These are phyloP conservation scores for Pasiphila rectangulata DNA, from an alignment of 2,888 invertebrate species.

Conservation along the genomic window DNA sequence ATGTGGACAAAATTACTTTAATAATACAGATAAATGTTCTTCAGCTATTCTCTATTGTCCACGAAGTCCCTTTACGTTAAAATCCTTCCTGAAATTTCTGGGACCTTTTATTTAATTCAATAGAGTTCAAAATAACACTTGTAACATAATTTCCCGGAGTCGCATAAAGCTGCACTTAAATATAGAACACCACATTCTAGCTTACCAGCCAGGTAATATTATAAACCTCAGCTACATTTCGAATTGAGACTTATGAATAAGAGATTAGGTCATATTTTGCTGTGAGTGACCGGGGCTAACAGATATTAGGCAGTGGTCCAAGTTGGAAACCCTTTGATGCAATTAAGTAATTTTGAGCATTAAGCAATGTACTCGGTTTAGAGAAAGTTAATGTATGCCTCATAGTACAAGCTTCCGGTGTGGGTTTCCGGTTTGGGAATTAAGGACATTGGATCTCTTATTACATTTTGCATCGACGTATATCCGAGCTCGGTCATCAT, in stretches of 20 bases:
- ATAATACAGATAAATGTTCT: too few species aligned
- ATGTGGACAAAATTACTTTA: too few species aligned
- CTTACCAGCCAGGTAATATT: not conserved
- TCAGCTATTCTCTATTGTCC: not conserved
- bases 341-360: not conserved
- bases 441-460: too few species aligned
- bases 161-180: conserved; percentile 1
- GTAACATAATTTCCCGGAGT: not conserved
- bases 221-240: conserved; percentile 22
- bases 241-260: conserved; percentile 41
- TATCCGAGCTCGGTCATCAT: too few species aligned
- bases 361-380: too few species aligned
- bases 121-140: not conserved
- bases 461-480: too few species aligned
- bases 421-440: too few species aligned
- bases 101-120: not conserved
- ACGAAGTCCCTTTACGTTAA: not conserved
- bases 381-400: too few species aligned
- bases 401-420: too few species aligned
- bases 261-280: conserved; percentile 39
- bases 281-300: conserved; percentile 24
- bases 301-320: conserved; percentile 20
- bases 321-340: not conserved
- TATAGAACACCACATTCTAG: not conserved
- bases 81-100: not conserved